Conservation (phyloP, 2,113 vertebrate species). For the Regulus satrapa region DNA sequence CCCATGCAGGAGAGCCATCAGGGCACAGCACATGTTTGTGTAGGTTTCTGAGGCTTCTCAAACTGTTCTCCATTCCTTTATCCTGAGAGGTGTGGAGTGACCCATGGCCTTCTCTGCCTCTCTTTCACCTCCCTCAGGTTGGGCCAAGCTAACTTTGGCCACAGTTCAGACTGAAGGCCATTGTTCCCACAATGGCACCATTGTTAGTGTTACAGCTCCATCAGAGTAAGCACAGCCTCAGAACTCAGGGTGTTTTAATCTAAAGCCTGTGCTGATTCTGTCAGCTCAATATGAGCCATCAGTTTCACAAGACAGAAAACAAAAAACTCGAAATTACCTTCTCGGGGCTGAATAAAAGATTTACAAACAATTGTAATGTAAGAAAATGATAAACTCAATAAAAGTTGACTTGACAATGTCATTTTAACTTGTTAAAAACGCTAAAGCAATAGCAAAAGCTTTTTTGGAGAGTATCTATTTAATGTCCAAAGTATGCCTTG, state of each 20-base stretch:
- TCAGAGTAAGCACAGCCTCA: not conserved
- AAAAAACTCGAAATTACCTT: not conserved
- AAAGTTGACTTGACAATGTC: not conserved
- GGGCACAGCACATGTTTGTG: not conserved
- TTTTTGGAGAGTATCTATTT: not conserved
- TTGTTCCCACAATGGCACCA: not conserved
- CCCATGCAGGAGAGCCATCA: not conserved
- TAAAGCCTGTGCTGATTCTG: not conserved
- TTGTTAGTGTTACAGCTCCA: not conserved
- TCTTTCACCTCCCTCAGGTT: not conserved
- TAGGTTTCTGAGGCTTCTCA: not conserved
- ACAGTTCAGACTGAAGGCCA: not conserved
- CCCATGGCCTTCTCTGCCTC: not conserved
- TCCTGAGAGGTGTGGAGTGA: not conserved
- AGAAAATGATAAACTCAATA: not conserved
- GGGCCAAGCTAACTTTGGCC: not conserved
- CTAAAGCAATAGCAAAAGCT: not conserved
- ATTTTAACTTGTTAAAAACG: not conserved
- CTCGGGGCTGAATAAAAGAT: not conserved
- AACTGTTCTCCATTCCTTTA: not conserved
- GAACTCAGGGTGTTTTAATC: not conserved
- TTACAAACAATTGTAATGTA: not conserved
- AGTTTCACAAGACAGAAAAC: not conserved
- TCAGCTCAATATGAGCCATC: not conserved
- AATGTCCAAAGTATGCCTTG: not conserved